A percentile compares a stretch with the other conserved stretches of the same genome.
Evolutionary conservation across 2,888 invertebrate genomes (phyloP).

Genomic region (Lacanobia oleracea): DNA sequence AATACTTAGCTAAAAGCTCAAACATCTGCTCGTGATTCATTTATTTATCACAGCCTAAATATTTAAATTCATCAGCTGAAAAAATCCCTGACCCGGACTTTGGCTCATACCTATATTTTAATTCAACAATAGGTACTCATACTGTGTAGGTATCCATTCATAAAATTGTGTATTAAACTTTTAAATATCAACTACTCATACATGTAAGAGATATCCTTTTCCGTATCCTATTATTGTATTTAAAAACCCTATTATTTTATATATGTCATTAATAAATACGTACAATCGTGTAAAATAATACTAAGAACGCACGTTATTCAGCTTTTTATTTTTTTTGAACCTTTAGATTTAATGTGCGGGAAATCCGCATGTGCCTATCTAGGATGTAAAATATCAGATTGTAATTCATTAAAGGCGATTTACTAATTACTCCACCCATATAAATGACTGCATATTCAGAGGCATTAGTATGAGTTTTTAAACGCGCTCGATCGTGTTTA

Average conservation of each 20-base stretch:
- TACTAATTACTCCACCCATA: too few relatives aligned
- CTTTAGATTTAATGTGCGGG: conserved; percentile 22
- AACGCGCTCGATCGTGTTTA: too few relatives aligned
- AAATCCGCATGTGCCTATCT: conserved; percentile 22
- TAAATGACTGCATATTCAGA: too few relatives aligned
- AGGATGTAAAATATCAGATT: conserved; percentile 15
- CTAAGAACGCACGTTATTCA: conserved; percentile 21
- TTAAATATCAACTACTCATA: conserved; percentile 69
- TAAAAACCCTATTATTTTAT: conserved; percentile 23
- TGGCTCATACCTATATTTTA: conserved; percentile 7
- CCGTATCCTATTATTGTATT: conserved; percentile 66
- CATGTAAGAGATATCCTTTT: conserved; percentile 66
- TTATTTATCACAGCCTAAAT: conserved; percentile 24
- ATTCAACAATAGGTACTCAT: conserved; percentile 35
- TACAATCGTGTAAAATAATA: conserved; percentile 27
- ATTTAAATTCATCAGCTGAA: conserved; percentile 48
- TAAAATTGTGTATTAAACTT: conserved; percentile 55
- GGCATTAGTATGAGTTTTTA: too few relatives aligned
- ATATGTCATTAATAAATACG: conserved; percentile 15
- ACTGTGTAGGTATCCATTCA: conserved; percentile 45
- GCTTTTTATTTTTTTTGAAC: conserved; percentile 23
- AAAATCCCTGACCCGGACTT: conserved; percentile 67
- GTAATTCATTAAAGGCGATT: not conserved
- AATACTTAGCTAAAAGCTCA: not conserved
- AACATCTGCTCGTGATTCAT: conserved; percentile 2